Base-by-base conservation (phyloP, 2,888 invertebrate species). In the Tetropium fuscum region DNA sequence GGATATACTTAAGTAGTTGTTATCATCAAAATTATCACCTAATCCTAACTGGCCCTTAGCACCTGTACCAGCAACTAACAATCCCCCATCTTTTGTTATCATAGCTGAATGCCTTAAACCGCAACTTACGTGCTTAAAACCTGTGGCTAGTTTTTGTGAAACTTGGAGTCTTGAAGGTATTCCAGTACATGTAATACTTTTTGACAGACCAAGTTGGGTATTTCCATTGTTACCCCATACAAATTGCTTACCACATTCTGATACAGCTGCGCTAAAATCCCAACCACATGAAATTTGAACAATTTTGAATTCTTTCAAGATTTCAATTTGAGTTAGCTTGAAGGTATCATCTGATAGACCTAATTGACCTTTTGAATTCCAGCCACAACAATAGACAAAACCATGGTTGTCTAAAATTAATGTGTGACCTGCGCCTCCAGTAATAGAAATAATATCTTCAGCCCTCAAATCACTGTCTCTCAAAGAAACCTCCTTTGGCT, bases 191-290 rank as follows among this genome's bases (percentile, higher is more conserved):
- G 81, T 83, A 67, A 78, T 78, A 60, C 78, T 82, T 69, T 79
- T 80, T 22, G 78, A 78, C 20, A 90, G 82, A 8, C 93, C 93
- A 51, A 94, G 81, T 76, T 94, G 93, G 13, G 92, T 91, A 77
- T 88, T 89, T 60, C 84, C 84, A 78, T 94, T 94, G 15, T 92
- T 91, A 3, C 95, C 95, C 94, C 94, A 95, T 1, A 90, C 89
- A 81, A 89, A 90, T 1, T 94, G 79, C 53, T 87, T 84, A 43
- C 89, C 87, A 63, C 87, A 86, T 73, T 87, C 84, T 16, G 91
- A 88, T 13, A 93, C 84, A 34, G 90, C 93, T 68, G 90, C 89
- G 54, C 91, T 92, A 66, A 89, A 89, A 75, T 93, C 92, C 93
- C 93, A 93, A n/a, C 93, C 93, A 70, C 91, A 90, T 25, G 87